Evolutionary conservation across 2,113 vertebrate genomes (phyloP).

Genomic region (Ceyx margarethae): DNA sequence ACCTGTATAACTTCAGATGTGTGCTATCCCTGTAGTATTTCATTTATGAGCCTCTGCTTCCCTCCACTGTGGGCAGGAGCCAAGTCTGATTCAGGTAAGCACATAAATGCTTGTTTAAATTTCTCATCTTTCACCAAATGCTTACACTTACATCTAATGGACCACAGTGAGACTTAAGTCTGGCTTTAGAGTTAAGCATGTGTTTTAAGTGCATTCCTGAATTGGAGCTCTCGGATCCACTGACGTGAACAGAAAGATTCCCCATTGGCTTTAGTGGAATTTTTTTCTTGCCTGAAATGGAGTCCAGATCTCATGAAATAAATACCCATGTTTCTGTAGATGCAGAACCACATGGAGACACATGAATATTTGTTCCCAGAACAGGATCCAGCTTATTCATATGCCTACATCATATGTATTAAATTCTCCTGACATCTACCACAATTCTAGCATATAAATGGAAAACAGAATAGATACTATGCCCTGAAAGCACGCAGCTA

Average conservation of each 20-base stretch:
- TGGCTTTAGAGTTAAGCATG: neutral
- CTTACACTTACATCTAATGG: neutral
- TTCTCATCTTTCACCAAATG: neutral
- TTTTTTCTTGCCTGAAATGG: neutral
- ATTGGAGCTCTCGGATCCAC: neutral
- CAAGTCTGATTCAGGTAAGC: neutral
- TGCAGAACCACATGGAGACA: conserved; percentile 10
- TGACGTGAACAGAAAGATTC: neutral
- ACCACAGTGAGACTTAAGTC: neutral
- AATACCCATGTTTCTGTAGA: neutral
- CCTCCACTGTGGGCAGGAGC: neutral
- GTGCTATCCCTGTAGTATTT: neutral
- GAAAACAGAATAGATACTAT: conserved; percentile 50
- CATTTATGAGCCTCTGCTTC: neutral
- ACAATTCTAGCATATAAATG: conserved; percentile 36
- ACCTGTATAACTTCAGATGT: neutral
- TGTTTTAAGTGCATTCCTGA: conserved; percentile 13
- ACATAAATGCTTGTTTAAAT: neutral
- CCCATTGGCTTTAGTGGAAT: neutral
- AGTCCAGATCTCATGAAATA: conserved; percentile 48
- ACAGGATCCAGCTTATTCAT: conserved; percentile 26
- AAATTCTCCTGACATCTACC: conserved; percentile 33
- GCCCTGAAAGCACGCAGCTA: neutral
- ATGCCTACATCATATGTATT: conserved; percentile 29
- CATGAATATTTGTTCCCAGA: conserved; percentile 3